A percentile compares a stretch with the other conserved stretches of the same genome.
phyloP scores from a whole-genome alignment of 2,113 vertebrate species.

The Centropristis striata region DNA sequence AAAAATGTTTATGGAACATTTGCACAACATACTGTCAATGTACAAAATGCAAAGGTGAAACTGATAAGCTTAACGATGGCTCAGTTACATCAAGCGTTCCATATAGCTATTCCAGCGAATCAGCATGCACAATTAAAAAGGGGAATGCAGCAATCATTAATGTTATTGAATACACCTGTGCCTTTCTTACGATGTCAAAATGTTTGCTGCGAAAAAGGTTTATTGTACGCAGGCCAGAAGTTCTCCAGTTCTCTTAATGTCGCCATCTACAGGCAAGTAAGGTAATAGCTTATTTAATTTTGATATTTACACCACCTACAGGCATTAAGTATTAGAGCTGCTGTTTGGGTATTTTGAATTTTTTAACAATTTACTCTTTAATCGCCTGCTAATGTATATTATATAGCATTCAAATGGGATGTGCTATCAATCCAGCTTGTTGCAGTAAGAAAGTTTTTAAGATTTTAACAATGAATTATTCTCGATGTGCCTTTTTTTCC shows the following conservation, averaged over 20 bases:
- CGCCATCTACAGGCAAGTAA: neutral
- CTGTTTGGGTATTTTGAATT: neutral
- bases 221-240: neutral
- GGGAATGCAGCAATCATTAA: neutral
- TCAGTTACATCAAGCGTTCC: neutral
- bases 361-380: neutral
- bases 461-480: neutral
- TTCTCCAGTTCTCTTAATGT: neutral
- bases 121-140: neutral
- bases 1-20: neutral
- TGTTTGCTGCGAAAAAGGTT: neutral
- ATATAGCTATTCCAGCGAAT: neutral
- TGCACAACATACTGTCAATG: too few species aligned
- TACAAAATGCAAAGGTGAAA: neutral
- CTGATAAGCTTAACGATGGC: neutral
- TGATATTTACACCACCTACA: neutral
- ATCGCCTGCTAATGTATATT: neutral
- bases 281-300: neutral
- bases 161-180: neutral
- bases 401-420: neutral
- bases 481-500: neutral
- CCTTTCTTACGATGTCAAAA: neutral
- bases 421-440: neutral
- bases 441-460: neutral
- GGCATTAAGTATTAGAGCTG: neutral